Evolutionary conservation across 2,888 invertebrate genomes (phyloP), one percentile per base, ranked within the genome.

Genomic region (Luperina testacea): DNA sequence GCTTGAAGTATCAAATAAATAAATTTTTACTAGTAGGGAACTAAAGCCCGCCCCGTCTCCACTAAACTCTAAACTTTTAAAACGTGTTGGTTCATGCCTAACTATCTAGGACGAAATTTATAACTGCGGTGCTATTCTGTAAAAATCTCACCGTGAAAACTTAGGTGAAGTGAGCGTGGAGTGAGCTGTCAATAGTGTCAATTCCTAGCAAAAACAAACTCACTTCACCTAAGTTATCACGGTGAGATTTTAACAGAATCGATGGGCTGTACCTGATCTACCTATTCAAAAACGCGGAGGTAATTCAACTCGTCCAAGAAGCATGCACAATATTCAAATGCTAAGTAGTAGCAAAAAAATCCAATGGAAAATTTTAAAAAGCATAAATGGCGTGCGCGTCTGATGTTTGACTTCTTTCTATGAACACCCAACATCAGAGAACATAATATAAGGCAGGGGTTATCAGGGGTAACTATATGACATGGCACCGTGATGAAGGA

Each of bases 41-140:
- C 20, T 38, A 63, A 32, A 8, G 2, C 61, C 17, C 17, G 27
- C 17, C 17, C 61, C 61, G 61, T 63, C 61, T 32, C 13, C 13
- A 59, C n/a, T 59, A 59, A n/a, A 59, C 59, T 59, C n/a, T 59
- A 59, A n/a, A 59, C 59, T 59, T 59, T 59, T n/a, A n/a, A 38
- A 38, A 65, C 9, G n/a, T 17, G 9, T 17, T n/a, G 17, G 17
- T 45, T 45, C n/a, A n/a, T 42, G n/a, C 17, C 42, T 42, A 2
- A 17, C 17, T n/a, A 5, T n/a, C 67, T 8, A 42, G n/a, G 17
- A 11, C n/a, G n/a, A n/a, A 13, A 7, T 38, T 24, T 65, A 8
- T 38, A 38, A 24, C 32, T 32, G 32, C 32, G 32, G 32, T 32
- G 32, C 32, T 32, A 32, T 32, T 32, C 32, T 32, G 32, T 32